These are phyloP conservation scores for Clarias laeviceps DNA, from an alignment of 2,797 vertebrate species.

Conservation along the genomic window DNA sequence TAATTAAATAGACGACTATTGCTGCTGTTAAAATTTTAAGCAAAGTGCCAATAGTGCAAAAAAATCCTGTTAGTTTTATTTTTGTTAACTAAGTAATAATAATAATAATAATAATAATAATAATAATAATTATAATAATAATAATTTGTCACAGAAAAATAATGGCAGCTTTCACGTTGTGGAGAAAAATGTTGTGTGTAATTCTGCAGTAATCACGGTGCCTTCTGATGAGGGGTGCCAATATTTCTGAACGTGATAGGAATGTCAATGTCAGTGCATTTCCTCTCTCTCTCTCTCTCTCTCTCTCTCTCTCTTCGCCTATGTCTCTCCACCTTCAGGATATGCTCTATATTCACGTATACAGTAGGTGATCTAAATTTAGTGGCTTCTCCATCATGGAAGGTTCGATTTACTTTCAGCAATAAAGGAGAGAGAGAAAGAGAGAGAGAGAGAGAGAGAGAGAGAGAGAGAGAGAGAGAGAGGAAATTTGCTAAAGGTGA, in stretches of 20 bases:
- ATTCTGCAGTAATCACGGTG: not conserved
- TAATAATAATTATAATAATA: not conserved
- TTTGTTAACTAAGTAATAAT: not conserved
- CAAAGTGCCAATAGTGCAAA: not conserved
- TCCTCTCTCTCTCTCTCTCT: slow-evolving; percentile 6
- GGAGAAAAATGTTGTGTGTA: not conserved
- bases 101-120: not conserved
- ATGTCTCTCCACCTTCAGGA: slow-evolving; percentile 22
- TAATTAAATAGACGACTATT: too few species aligned
- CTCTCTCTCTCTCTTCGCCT: not conserved
- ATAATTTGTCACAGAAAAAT: not conserved
- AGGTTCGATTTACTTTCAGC: slow-evolving; percentile 74
- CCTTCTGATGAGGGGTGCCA: not conserved
- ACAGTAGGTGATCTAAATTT: slow-evolving; percentile 73
- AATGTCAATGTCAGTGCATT: not conserved
- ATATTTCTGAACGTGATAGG: not conserved
- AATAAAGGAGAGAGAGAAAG: slow-evolving; percentile 66
- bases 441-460: slow-evolving; percentile 67
- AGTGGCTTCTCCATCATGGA: slow-evolving; percentile 69
- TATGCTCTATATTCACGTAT: slow-evolving; percentile 38
- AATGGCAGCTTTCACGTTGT: not conserved
- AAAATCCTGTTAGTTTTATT: not conserved
- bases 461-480: slow-evolving; percentile 71
- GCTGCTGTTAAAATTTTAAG: not conserved
- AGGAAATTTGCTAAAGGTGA: slow-evolving; percentile 74